Conservation (phyloP, 2,113 vertebrate species). For the Rhinopomastus cyanomelas region DNA sequence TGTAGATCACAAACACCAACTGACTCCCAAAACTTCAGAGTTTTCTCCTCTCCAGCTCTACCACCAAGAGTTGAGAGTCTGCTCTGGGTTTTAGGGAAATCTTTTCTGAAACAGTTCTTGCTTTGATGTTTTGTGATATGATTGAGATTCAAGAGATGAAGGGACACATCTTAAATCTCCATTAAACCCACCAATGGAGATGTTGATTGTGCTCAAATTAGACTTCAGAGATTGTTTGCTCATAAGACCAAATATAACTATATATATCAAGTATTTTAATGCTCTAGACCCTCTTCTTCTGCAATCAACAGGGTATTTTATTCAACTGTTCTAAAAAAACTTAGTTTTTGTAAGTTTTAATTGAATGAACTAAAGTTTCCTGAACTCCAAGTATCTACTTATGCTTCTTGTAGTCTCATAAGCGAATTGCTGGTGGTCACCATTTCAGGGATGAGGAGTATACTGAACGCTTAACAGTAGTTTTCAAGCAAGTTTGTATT, state of each 20-base stretch:
- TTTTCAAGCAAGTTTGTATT: not conserved
- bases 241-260: not conserved
- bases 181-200: not conserved
- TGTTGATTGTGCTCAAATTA: not conserved
- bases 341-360: not conserved
- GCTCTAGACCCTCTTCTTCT: not conserved
- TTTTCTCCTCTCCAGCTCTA: not conserved
- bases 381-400: constrained; percentile 3
- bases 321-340: not conserved
- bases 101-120: not conserved
- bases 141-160: not conserved
- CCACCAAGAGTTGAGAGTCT: not conserved
- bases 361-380: not conserved
- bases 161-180: too few species aligned
- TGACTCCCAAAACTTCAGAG: not conserved
- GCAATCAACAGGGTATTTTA: not conserved
- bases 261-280: not conserved
- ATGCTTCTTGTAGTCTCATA: not conserved
- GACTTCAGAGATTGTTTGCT: not conserved
- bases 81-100: not conserved
- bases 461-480: not conserved
- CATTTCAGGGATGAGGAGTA: not conserved
- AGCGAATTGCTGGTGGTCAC: not conserved
- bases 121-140: not conserved
- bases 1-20: accelerated